Evolutionary conservation across 2,888 invertebrate species (phyloP).

Genomic region (Eupeodes latifasciatus): DNA sequence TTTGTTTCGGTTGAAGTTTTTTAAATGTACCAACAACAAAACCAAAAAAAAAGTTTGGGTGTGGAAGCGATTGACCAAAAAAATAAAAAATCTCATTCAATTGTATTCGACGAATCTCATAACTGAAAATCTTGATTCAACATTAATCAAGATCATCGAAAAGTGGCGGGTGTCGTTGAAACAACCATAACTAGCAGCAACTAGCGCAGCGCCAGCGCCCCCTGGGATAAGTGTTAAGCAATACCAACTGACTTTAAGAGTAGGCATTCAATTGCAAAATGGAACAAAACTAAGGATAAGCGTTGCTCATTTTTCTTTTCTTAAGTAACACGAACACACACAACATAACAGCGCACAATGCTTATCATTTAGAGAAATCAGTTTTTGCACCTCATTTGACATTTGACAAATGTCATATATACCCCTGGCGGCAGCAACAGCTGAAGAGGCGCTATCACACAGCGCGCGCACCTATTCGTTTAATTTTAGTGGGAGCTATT

Average conservation of each 20-base stretch:
- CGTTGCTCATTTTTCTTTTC: slow-evolving; percentile 21
- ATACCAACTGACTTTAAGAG: slow-evolving; percentile 14
- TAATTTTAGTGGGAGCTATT: slow-evolving; percentile 48
- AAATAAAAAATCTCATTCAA: slow-evolving; percentile 49
- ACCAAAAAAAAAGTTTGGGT: slow-evolving; percentile 28
- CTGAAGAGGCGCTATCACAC: slow-evolving; percentile 46
- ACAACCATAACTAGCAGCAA: neutral
- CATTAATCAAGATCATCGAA: slow-evolving; percentile 68
- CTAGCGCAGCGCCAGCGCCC: neutral
- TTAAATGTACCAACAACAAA: neutral
- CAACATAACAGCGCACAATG: neutral
- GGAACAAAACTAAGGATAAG: slow-evolving; percentile 57
- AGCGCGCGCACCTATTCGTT: slow-evolving; percentile 43
- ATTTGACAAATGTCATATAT: slow-evolving; percentile 75
- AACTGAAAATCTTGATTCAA: slow-evolving; percentile 56
- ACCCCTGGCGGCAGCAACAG: neutral
- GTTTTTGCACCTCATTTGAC: slow-evolving; percentile 61
- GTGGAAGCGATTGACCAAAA: slow-evolving; percentile 56
- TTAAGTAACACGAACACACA: slow-evolving; percentile 53
- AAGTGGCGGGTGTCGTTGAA: slow-evolving; percentile 47
- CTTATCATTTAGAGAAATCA: slow-evolving; percentile 68
- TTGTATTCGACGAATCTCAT: slow-evolving; percentile 55
- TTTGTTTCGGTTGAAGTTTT: slow-evolving; percentile 7
- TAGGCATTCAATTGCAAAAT: slow-evolving; percentile 57
- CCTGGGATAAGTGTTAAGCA: slow-evolving; percentile 51